These are phyloP conservation scores for Epinotia brunnichana DNA, from an alignment of 2,888 invertebrate species.

Conservation along the genomic window DNA sequence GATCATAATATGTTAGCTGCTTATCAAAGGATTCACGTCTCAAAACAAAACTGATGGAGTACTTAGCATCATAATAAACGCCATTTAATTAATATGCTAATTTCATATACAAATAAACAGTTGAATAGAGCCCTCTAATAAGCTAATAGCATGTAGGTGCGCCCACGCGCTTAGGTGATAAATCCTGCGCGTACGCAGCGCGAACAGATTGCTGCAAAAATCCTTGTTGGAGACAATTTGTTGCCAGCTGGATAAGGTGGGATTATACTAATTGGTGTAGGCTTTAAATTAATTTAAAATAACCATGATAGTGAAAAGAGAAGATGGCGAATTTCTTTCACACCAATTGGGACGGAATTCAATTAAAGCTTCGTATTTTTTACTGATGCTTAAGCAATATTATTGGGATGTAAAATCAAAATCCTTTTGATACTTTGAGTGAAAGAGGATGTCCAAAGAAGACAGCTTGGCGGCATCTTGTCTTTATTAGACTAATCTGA, in stretches of 20 bases:
- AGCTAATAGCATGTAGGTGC: constrained; percentile 64
- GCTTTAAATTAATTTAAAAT: not conserved
- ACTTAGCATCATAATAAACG: constrained; percentile 44
- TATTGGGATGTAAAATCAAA: not conserved
- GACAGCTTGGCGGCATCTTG: not conserved
- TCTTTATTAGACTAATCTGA: too few relatives aligned
- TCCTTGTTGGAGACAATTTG: constrained; percentile 33
- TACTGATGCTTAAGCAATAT: not conserved
- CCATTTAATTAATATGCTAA: constrained; percentile 56
- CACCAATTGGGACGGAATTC: not conserved
- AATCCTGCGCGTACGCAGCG: constrained; percentile 59
- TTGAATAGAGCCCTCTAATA: constrained; percentile 52
- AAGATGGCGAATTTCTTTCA: not conserved
- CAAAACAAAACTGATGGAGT: constrained; percentile 28
- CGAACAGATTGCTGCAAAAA: constrained; percentile 49
- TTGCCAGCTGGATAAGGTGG: constrained; percentile 25
- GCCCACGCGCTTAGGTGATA: constrained; percentile 64
- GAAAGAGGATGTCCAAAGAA: not conserved
- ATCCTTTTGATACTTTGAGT: not conserved
- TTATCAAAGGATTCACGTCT: constrained; percentile 6
- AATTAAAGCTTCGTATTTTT: too few relatives aligned
- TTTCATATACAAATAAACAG: constrained; percentile 48
- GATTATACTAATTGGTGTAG: constrained; percentile 16
- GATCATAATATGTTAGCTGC: not conserved
- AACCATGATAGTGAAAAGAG: not conserved